Conservation (phyloP, 1,140 invertebrate genomes). For the Magallana gigas region DNA sequence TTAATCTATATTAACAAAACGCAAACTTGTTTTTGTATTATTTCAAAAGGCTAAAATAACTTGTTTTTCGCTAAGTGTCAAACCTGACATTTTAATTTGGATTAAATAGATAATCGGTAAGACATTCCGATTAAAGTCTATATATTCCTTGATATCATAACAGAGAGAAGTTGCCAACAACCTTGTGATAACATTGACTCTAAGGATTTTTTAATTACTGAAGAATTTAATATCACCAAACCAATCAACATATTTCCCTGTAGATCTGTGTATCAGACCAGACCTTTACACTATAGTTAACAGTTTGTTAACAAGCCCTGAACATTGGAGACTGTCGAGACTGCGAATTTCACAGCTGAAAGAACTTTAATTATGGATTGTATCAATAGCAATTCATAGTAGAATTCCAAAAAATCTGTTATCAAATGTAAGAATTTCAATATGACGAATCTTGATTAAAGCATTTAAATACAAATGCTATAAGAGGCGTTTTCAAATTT, state of each 20-base stretch:
- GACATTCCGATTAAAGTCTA: too few species aligned
- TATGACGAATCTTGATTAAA: neutral
- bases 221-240: slow-evolving; percentile 3
- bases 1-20: too few species aligned
- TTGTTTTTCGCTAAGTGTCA: too few species aligned
- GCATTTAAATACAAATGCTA: neutral
- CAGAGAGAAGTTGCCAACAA: neutral
- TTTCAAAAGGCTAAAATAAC: too few species aligned
- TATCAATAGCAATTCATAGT: neutral
- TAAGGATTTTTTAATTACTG: slow-evolving; percentile 2
- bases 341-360: neutral
- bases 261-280: neutral
- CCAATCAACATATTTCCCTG: slow-evolving; percentile 1
- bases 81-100: too few species aligned
- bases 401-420: neutral
- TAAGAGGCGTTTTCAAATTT: too few species aligned
- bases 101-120: too few species aligned
- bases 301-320: slow-evolving; percentile 8
- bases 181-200: neutral
- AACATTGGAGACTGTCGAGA: neutral
- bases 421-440: neutral
- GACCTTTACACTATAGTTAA: neutral
- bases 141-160: neutral
- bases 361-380: neutral
- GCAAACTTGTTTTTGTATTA: too few species aligned